Evolutionary conservation across 2,888 invertebrate species (phyloP).

Genomic region (Exocentrus adspersus): DNA sequence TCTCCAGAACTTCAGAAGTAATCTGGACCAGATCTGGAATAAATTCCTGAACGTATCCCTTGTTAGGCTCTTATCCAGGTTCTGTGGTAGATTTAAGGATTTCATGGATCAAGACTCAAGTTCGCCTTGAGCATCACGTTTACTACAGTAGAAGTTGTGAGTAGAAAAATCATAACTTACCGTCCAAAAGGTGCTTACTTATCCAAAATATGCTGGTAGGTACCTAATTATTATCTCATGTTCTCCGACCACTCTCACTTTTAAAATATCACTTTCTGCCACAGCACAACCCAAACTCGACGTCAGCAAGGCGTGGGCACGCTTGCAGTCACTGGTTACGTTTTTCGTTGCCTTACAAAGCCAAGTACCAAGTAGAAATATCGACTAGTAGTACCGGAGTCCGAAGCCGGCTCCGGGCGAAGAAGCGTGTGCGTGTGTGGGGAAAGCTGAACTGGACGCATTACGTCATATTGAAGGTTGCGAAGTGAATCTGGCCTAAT

Average conservation of each 20-base stretch:
- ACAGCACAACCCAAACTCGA: conserved; percentile 34
- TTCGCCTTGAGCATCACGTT: no score
- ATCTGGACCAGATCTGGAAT: no score
- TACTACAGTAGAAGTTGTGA: no score
- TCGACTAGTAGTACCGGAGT: no score
- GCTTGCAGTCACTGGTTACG: conserved; percentile 38
- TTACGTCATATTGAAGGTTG: conserved; percentile 45
- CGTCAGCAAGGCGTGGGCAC: conserved; percentile 37
- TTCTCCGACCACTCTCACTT: conserved; percentile 41
- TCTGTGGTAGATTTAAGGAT: no score
- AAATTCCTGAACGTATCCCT: no score
- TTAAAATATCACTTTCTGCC: conserved; percentile 35
- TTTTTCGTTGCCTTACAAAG: conserved; percentile 43
- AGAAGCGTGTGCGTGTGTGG: conserved; percentile 44
- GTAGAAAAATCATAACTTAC: no score
- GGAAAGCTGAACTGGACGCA: conserved; percentile 47
- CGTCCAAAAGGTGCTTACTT: conserved; percentile 9
- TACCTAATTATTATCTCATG: conserved; percentile 33
- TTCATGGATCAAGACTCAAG: no score
- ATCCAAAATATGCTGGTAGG: conserved; percentile 14
- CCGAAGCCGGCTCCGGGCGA: no score
- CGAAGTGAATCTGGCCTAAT: conserved; percentile 40
- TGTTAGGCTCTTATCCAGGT: no score
- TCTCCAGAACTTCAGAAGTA: no score
- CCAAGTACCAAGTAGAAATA: no score